Conservation (phyloP, 2,113 vertebrate species). For the Mystacornis crossleyi region DNA sequence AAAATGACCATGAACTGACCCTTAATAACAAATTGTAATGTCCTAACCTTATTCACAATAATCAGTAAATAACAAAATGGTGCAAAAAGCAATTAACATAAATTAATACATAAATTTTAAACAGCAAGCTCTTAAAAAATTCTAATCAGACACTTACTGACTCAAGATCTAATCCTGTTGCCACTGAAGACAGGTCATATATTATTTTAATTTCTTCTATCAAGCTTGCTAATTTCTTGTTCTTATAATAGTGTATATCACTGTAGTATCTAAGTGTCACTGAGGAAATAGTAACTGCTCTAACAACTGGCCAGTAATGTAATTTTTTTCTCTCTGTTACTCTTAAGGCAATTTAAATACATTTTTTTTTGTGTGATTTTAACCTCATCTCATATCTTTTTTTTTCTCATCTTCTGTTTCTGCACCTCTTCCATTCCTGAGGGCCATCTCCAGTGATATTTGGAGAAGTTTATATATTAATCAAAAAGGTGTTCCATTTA, state of each 20-base stretch:
- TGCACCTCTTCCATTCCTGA: neutral
- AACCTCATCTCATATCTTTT: neutral
- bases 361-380: neutral
- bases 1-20: neutral
- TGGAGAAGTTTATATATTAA: neutral
- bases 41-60: neutral
- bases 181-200: neutral
- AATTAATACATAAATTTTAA: constrained; percentile 26
- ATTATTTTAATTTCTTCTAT: constrained; percentile 26
- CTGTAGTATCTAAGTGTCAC: neutral
- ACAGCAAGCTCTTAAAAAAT: neutral
- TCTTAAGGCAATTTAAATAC: neutral
- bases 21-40: neutral
- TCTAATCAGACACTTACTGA: neutral
- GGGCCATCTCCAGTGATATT: neutral
- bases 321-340: neutral
- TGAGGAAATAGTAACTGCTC: neutral
- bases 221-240: neutral
- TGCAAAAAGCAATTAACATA: constrained; percentile 11
- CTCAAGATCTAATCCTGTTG: neutral
- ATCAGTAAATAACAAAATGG: neutral
- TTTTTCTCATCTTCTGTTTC: neutral
- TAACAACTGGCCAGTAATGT: neutral
- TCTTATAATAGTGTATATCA: neutral
- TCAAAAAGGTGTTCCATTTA: neutral